A percentile compares a stretch with the other conserved stretches of the same genome.
phyloP scores from a whole-genome alignment of 2,888 invertebrate genomes.

The Venustoraphidia nigricollis region DNA sequence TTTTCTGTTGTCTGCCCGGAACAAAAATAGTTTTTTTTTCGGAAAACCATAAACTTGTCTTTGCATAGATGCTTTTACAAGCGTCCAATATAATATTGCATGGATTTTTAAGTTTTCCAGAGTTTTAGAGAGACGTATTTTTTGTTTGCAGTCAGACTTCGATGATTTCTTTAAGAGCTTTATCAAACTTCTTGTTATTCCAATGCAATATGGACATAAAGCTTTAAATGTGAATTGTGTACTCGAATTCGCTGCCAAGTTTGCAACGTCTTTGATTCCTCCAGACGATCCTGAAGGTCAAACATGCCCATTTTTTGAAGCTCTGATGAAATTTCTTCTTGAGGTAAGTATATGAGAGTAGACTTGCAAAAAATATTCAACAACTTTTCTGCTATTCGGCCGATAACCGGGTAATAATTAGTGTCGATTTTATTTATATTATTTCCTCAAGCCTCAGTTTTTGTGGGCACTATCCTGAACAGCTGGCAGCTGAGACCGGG shows the following conservation, averaged over 20 bases:
- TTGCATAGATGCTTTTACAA: too few relatives aligned
- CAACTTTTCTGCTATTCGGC: slow-evolving; percentile 1
- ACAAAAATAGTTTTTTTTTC: too few relatives aligned
- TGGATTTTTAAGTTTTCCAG: too few relatives aligned
- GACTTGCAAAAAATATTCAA: too few relatives aligned
- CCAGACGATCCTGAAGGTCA: slow-evolving; percentile 31
- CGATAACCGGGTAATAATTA: too few relatives aligned
- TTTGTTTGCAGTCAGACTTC: slow-evolving; percentile 32
- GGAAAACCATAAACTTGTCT: too few relatives aligned
- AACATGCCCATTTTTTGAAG: slow-evolving; percentile 34
- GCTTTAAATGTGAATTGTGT: slow-evolving; percentile 52
- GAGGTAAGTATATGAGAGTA: slow-evolving; percentile 28
- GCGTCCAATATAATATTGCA: too few relatives aligned
- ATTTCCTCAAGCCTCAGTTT: too few relatives aligned
- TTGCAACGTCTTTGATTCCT: slow-evolving; percentile 42
- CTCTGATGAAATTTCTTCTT: slow-evolving; percentile 45
- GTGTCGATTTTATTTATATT: too few relatives aligned
- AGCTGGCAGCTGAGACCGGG: too few relatives aligned
- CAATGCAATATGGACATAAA: slow-evolving; percentile 49
- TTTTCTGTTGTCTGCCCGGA: too few relatives aligned
- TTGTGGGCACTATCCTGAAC: too few relatives aligned
- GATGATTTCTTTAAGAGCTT: slow-evolving; percentile 47
- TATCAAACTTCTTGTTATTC: slow-evolving; percentile 42
- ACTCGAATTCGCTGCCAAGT: slow-evolving; percentile 55
- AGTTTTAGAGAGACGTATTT: not conserved